These are phyloP conservation scores for Dendrolimus pini DNA, from an alignment of 2,888 invertebrate genomes.

Conservation along the genomic window DNA sequence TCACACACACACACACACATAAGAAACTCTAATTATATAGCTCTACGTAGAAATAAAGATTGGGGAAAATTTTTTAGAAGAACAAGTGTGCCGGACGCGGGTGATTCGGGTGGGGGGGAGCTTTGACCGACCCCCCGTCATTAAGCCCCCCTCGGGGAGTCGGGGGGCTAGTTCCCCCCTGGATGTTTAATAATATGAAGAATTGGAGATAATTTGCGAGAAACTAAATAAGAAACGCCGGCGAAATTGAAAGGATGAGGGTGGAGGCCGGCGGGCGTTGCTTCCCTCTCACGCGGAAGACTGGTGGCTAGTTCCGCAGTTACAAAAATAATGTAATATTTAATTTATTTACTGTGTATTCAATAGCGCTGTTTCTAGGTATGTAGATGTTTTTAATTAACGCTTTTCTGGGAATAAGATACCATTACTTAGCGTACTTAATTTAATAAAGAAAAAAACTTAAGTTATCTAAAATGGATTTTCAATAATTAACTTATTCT, in stretches of 20 bases:
- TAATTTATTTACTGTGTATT: neutral
- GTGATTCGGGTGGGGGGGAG: constrained; percentile 36
- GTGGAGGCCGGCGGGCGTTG: constrained; percentile 18
- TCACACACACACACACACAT: constrained; percentile 12
- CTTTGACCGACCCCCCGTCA: constrained; percentile 70
- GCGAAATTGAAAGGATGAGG: constrained; percentile 70
- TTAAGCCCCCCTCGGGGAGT: constrained; percentile 47
- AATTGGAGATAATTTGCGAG: constrained; percentile 78
- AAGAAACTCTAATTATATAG: constrained; percentile 69
- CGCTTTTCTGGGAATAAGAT: neutral
- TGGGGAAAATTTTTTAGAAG: constrained; percentile 76
- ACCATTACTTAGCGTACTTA: neutral
- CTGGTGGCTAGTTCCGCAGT: constrained; percentile 5
- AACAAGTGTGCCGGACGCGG: constrained; percentile 65
- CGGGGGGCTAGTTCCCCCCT: constrained; percentile 63
- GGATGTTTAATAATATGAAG: constrained; percentile 77
- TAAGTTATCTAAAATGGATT: too few relatives aligned
- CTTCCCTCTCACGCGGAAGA: constrained; percentile 29
- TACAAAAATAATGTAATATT: neutral
- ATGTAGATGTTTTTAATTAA: neutral
- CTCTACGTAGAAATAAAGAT: constrained; percentile 75
- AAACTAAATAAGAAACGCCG: constrained; percentile 76
- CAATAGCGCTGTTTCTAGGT: neutral
- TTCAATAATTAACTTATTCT: too few relatives aligned
- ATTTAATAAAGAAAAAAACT: too few relatives aligned